Evolutionary conservation across 1,140 invertebrate genomes (phyloP), one percentile per base, ranked within the genome.

Genomic region (Drosophila ficusphila): DNA sequence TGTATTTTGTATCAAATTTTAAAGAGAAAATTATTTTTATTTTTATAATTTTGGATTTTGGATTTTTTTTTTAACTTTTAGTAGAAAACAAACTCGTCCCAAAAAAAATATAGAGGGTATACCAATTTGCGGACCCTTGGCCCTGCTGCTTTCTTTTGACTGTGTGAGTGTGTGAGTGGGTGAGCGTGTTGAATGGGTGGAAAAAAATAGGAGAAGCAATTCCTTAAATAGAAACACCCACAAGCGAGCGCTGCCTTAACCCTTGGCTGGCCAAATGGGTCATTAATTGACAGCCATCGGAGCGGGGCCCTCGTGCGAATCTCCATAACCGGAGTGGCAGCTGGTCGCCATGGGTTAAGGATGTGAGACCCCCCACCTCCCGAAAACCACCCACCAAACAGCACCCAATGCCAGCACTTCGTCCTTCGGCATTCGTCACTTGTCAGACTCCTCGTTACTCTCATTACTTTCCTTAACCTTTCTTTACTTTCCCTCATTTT

Each of bases 211-310:
- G 16, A 23, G 18, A 25, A 51, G 46, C 38, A 71, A 48, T 71
- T 71, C 65, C 69, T 71, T 60, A 71, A 71, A 72, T 72, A 71
- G 69, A 60, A 71, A 47, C 52, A 70, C 25, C 31, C 31, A 68
- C n/a, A 21, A 42, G n/a, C 33, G 41, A 34, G 14, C 21, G 34
- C 3, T 9, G 57, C 27, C 44, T 72, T 72, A 72, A 72, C 54
- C 54, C 67, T 67, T 67, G 60, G 62, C 41, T 65, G 44, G 58
- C 58, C 62, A 67, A 41, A 67, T 67, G 62, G 62, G 62, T 67
- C 62, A 67, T 65, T 67, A 67, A 67, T 65, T 51, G 62, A 41
- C 44, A 51, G 62, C 44, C 19, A 51, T 41, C 33, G 42, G 11
- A 14, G 42, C 33, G 18, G n/a, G 16, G 0, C 14, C 11, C 36